These are phyloP conservation scores for Dermochelys coriacea DNA, from an alignment of 2,797 vertebrate species.

Conservation along the genomic window DNA sequence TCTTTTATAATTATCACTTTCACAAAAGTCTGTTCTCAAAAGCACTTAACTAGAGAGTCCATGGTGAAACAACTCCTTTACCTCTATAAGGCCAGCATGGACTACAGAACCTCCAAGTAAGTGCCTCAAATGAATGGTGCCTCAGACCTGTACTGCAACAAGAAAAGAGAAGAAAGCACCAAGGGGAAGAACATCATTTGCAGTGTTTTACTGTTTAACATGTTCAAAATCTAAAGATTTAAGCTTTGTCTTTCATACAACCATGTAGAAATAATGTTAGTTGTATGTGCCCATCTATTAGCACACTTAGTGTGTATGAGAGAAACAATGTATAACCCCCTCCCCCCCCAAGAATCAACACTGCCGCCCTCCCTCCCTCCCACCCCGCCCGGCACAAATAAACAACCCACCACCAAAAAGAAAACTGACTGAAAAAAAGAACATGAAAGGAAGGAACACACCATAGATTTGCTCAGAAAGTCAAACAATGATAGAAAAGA, in stretches of 20 bases:
- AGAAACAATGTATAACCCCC: neutral
- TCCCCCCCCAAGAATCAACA: conserved; percentile 2
- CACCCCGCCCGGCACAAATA: neutral
- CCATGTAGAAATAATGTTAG: neutral
- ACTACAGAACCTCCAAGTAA: conserved; percentile 9
- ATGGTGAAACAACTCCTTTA: neutral
- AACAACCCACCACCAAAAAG: neutral
- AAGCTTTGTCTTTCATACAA: neutral
- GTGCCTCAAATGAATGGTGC: neutral
- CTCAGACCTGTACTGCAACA: conserved; percentile 1
- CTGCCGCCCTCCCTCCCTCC: too few species aligned
- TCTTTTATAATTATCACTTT: conserved; percentile 19
- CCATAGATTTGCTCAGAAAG: neutral
- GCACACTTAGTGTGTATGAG: accelerated
- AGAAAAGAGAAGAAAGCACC: neutral
- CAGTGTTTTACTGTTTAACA: neutral
- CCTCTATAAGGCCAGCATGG: neutral
- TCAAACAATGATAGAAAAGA: neutral
- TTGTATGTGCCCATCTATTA: neutral
- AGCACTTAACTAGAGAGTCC: neutral
- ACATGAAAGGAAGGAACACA: neutral
- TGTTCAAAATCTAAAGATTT: conserved; percentile 1
- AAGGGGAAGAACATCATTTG: neutral
- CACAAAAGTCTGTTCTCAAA: neutral
- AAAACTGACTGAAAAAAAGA: neutral